These are phyloP conservation scores for Pachliopta kotzebuea DNA, from an alignment of 2,888 invertebrate species.

Conservation along the genomic window DNA sequence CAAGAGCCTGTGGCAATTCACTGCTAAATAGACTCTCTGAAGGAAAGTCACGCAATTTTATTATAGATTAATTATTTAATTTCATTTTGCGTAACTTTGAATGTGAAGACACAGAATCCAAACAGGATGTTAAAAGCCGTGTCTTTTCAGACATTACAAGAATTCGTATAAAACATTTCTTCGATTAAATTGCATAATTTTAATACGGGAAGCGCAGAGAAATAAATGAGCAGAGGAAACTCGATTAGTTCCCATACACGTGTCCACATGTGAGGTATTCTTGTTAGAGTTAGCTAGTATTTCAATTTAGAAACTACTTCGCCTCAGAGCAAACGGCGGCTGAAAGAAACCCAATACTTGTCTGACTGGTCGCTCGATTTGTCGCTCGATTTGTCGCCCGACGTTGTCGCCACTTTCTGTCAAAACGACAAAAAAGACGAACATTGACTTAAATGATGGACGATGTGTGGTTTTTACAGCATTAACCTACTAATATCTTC, in stretches of 20 bases:
- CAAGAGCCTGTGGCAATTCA: too few species aligned
- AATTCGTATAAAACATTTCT: too few species aligned
- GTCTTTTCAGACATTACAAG: too few species aligned
- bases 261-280: constrained; percentile 25
- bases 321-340: constrained; percentile 27
- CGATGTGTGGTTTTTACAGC: constrained; percentile 16
- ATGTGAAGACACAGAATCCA: too few species aligned
- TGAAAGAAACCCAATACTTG: constrained; percentile 40
- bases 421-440: constrained; percentile 24
- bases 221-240: constrained; percentile 5
- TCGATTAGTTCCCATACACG: constrained; percentile 23
- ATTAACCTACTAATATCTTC: too few species aligned
- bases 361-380: constrained; percentile 54
- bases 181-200: too few species aligned
- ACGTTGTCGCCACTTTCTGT: constrained; percentile 38
- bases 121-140: too few species aligned
- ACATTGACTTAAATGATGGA: constrained; percentile 17
- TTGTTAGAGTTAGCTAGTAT: constrained; percentile 28
- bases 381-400: constrained; percentile 52
- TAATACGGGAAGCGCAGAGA: too few species aligned
- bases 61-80: too few species aligned
- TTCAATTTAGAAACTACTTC: constrained; percentile 32
- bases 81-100: too few species aligned
- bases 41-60: too few species aligned
- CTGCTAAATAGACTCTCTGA: too few species aligned